Base-by-base conservation (phyloP, 1,140 invertebrate species). In the Apis florea region DNA sequence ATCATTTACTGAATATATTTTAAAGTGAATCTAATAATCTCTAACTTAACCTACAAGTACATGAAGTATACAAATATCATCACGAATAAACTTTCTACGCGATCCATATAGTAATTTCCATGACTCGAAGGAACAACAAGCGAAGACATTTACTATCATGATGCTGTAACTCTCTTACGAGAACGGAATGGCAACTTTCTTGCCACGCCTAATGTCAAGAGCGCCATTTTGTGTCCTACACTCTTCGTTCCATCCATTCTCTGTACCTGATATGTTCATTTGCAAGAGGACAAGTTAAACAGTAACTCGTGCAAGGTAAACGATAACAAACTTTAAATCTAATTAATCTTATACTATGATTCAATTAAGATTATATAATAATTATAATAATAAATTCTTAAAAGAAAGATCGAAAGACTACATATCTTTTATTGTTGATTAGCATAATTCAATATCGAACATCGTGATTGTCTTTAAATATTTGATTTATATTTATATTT, bases 131-230 rank as follows among this genome's bases (percentile, higher is more conserved):
- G 13, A 40, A 47, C 54, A 17, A 56, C 53, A 8, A 58, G 10
- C 70, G 31, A 58, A 72, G 31, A 72, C 70, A 58, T 73, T 71
- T 73, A 73, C 56, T 56, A 24, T 54, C 17, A 53, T 3, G 63
- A 77, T 77, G n/a, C 11, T 31, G 53, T 58, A 66, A 40, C 2
- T 49, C 64, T 19, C 24, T 53, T 24, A 19, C 31, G 51, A 67
- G 51, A 68, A 56, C 59, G 26, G 51, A 68, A 56, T 74, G 61
- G 79, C 70, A 79, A 83, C 84, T 78, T 73, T 74, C 74, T 67
- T 85, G 84, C 85, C 84, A 86, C 85, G 85, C 85, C 85, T 86
- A 86, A 86, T 86, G 85, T 86, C 85, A 86, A 86, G 83, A 86
- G 85, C 85, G 85, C 73, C 72, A 56, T 80, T 72, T 58, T 31